Base-by-base conservation (phyloP, 1,140 invertebrate genomes). In the Pantala flavescens region DNA sequence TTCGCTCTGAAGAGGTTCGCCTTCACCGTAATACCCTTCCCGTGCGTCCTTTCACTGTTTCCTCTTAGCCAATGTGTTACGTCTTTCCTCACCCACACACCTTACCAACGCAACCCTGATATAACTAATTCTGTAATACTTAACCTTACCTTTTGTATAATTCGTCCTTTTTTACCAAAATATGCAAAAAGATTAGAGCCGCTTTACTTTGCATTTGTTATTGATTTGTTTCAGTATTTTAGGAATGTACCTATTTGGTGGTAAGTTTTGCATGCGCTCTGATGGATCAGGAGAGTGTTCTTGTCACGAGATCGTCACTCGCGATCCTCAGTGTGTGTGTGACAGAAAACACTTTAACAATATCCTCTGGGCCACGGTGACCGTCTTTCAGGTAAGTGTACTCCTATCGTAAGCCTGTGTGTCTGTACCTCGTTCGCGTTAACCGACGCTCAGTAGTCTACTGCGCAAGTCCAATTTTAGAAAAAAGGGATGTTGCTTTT, bases 221-320 rank as follows among this genome's bases (percentile, higher is more conserved):
- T 63, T 63, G 49, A 28, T 86, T 81, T 81, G 81, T 86, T 85
- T 84, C 92, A 96, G 94, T 90, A 95, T 96, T 86, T 91, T 96
- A 87, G 96, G 96, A 86, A 97, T 97, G 94, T 95, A 96, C 89
- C 92, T 98, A 85, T 98, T 98, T 89, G 95, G 95, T 85, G 95
- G 95, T 92, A 97, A 96, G 90, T 97, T 98, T 95, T 98, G 96
- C 92, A 96, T 95, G 90, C 92, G 90, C 85, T 89, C 89, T 83
- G 89, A 92, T 84, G 91, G 92, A 85, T 90, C 89, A 85, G 89
- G 89, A 81, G 90, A 91, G 84, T 98, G 96, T 87, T 92, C 90
- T 83, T 98, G 95, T 88, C 87, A 89, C 81, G 94, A 97, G 86
- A 91, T 94, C 83, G 87, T 92, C 83, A 90, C 89, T 82, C 89